Base-by-base conservation (phyloP, 2,797 vertebrate genomes). In the Diplodus puntazzo region DNA sequence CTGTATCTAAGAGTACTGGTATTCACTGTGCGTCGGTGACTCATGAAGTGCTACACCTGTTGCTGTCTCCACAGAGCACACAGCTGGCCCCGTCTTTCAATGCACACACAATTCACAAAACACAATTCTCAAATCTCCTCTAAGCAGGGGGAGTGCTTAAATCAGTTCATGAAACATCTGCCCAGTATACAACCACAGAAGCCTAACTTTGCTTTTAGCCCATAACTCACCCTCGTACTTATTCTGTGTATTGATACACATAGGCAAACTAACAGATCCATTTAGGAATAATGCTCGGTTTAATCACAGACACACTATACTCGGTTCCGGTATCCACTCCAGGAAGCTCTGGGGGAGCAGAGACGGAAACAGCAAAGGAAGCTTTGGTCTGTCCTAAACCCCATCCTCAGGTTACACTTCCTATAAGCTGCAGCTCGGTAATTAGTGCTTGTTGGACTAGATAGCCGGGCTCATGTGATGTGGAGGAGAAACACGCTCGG, bases 1-100 rank as follows among this genome's bases (percentile, higher is more conserved):
- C 74, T 54, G 73, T 65, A 55, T 77, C 77, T 73, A 69, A 88
- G 73, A 73, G 71, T n/a, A 42, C 85, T 87, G 87, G 88, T 84
- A 84, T 91, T 87, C 58, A 39, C 69, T 75, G 82, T 53, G 78
- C 11, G 25, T 74, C 48, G 3, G 73, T 88, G 88, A 92, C 74
- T 90, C 90, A 90, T 75, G 80, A 80, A 85, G 88, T 9, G n/a
- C 81, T 87, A 84, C 89, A 90, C 89, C 86, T 91, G 88, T 88
- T 92, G 73, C 71, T 69, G 18, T 93, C 89, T 91, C 89, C 13
- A 43, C 67, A 83, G 86, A 83, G 84, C 73, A 30, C 80, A 68
- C 91, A 94, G 91, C 89, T 93, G 91, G 82, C 53, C 80, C 80
- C 2, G 42, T 88, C 90, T 52, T 34, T 91, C 88, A 88, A 39